Conservation (phyloP, 2,888 invertebrate species). For the Iselma pallidipennis region DNA sequence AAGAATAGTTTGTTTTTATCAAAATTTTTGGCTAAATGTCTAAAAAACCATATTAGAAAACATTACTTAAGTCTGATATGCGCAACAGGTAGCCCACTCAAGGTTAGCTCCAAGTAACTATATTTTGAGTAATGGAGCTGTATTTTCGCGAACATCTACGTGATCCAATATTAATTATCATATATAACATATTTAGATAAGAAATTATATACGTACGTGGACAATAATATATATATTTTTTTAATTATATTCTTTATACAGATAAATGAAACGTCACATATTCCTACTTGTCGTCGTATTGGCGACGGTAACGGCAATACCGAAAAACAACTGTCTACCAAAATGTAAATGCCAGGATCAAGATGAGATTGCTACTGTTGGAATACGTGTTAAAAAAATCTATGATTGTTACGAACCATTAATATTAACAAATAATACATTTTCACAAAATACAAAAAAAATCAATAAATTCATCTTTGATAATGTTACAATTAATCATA, state of each 20-base stretch:
- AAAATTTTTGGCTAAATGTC: neutral
- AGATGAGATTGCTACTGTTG: conserved; percentile 17
- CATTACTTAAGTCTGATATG: conserved; percentile 21
- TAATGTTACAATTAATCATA: conserved; percentile 61
- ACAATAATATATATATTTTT: neutral
- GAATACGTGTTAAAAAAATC: conserved; percentile 24
- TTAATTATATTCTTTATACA: conserved; percentile 1
- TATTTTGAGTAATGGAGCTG: neutral
- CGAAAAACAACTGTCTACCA: conserved; percentile 33
- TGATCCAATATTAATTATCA: neutral
- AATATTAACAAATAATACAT: conserved; percentile 35
- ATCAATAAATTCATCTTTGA: conserved; percentile 35
- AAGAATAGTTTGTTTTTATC: conserved; percentile 1
- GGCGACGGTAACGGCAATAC: conserved; percentile 29
- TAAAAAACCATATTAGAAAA: conserved; percentile 6
- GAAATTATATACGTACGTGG: neutral
- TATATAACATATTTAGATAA: neutral
- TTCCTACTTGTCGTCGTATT: conserved; percentile 27
- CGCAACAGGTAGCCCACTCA: conserved; percentile 36
- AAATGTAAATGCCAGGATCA: conserved; percentile 38
- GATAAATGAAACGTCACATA: conserved; percentile 18
- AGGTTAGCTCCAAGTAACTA: conserved; percentile 24
- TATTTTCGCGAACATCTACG: conserved; percentile 11
- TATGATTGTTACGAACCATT: conserved; percentile 36
- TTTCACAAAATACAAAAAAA: conserved; percentile 31